These are phyloP conservation scores for Scolopax rusticola DNA, from an alignment of 2,797 vertebrate species.

Conservation along the genomic window DNA sequence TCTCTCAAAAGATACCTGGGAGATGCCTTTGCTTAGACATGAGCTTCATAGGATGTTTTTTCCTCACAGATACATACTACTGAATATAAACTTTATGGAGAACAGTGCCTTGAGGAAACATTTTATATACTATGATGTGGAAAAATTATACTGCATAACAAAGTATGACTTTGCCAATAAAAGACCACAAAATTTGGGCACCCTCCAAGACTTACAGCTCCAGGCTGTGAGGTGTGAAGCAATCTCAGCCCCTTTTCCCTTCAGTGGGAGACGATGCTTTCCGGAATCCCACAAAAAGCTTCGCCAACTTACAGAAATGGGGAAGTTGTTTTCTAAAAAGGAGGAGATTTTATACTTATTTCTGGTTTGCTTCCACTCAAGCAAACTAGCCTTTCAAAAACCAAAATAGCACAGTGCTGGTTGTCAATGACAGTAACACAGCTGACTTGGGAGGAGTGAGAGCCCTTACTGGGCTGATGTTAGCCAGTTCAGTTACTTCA, in stretches of 20 bases:
- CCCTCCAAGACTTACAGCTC: slow-evolving; percentile 30
- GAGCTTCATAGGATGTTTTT: not conserved
- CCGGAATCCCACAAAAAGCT: not conserved
- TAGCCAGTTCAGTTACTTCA: not conserved
- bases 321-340: not conserved
- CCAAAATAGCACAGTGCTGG: not conserved
- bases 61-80: not conserved
- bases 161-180: slow-evolving; percentile 2
- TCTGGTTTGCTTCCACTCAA: not conserved
- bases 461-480: not conserved
- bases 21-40: not conserved
- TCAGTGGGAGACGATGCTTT: not conserved
- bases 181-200: slow-evolving; percentile 58
- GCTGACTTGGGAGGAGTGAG: not conserved
- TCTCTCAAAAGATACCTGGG: not conserved
- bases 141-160: not conserved
- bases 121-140: slow-evolving; percentile 16
- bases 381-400: not conserved
- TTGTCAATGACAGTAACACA: not conserved
- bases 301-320: not conserved
- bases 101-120: not conserved
- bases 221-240: slow-evolving; percentile 8
- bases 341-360: not conserved
- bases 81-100: not conserved
- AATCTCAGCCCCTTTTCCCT: not conserved